phyloP scores from a whole-genome alignment of 2,113 vertebrate species.

The Epinephelus lanceolatus region DNA sequence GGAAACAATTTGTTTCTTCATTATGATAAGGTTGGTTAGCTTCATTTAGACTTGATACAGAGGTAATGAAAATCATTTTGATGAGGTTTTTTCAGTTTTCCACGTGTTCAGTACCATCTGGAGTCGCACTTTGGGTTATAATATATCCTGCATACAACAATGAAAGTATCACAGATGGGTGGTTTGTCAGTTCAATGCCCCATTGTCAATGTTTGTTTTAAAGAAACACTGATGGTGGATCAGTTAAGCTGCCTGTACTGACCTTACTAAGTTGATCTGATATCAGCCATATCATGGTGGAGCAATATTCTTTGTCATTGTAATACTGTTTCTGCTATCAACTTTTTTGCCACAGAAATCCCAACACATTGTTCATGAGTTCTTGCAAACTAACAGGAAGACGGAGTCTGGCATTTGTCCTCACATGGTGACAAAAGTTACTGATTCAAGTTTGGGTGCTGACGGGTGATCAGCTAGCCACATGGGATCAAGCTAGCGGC shows the following conservation, averaged over 20 bases:
- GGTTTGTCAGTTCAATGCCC: too few relatives aligned
- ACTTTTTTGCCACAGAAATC: not conserved
- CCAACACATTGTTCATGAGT: not conserved
- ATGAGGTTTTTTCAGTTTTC: not conserved
- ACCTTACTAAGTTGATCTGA: too few relatives aligned
- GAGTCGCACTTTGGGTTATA: too few relatives aligned
- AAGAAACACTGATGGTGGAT: too few relatives aligned
- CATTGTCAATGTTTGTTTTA: too few relatives aligned
- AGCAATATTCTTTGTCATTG: not conserved
- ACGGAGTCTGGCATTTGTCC: not conserved
- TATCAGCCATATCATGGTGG: too few relatives aligned
- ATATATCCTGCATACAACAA: too few relatives aligned
- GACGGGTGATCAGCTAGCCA: constrained; percentile 38
- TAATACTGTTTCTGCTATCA: not conserved
- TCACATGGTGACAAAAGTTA: constrained; percentile 1
- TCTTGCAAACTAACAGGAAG: constrained; percentile 1
- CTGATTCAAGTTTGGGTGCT: constrained; percentile 21
- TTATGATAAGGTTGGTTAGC: not conserved
- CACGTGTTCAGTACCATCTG: too few relatives aligned
- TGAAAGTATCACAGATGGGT: too few relatives aligned
- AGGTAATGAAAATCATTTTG: not conserved
- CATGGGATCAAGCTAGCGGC: constrained; percentile 42
- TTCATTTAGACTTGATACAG: too few relatives aligned
- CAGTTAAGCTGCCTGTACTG: too few relatives aligned
- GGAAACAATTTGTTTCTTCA: not conserved